Percentiles rank a stretch among this genome's conserved stretches.
phyloP scores from a whole-genome alignment of 1,140 invertebrate genomes.

The Cydia amplana region DNA sequence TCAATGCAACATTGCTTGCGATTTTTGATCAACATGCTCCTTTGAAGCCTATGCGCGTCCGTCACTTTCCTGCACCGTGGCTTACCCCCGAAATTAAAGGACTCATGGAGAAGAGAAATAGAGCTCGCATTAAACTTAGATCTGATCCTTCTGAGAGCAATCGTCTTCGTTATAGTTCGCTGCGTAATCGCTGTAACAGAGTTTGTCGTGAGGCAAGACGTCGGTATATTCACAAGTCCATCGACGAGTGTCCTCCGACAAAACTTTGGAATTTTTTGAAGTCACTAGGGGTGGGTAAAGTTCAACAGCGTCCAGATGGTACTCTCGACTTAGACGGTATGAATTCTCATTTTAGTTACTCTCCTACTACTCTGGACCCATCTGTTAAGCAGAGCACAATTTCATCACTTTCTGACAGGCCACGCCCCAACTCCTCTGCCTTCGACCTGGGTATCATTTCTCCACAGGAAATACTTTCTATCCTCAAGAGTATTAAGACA shows the following conservation, averaged over 20 bases:
- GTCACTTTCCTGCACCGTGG: neutral
- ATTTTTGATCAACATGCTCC: neutral
- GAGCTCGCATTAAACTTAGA: neutral
- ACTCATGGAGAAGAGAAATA: neutral
- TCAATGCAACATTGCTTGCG: neutral
- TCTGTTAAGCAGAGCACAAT: too few relatives aligned
- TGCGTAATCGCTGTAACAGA: neutral
- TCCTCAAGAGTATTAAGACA: too few relatives aligned
- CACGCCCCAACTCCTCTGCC: too few relatives aligned
- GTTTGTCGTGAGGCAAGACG: neutral
- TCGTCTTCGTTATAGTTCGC: neutral
- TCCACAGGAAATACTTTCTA: too few relatives aligned
- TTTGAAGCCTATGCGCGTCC: neutral
- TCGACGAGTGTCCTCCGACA: conserved; percentile 1
- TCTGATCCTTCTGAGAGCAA: neutral
- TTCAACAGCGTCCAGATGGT: neutral
- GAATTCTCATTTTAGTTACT: too few relatives aligned
- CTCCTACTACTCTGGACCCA: too few relatives aligned
- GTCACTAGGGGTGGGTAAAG: neutral
- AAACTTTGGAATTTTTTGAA: conserved; percentile 12
- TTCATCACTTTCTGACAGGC: too few relatives aligned
- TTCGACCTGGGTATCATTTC: too few relatives aligned
- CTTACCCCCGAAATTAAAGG: neutral
- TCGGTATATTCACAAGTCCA: conserved; percentile 1
- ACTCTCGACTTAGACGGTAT: neutral